Evolutionary conservation across 1,140 invertebrate species (phyloP), one percentile per base, ranked within the genome.

Genomic region (Druon quercuslanigerum): DNA sequence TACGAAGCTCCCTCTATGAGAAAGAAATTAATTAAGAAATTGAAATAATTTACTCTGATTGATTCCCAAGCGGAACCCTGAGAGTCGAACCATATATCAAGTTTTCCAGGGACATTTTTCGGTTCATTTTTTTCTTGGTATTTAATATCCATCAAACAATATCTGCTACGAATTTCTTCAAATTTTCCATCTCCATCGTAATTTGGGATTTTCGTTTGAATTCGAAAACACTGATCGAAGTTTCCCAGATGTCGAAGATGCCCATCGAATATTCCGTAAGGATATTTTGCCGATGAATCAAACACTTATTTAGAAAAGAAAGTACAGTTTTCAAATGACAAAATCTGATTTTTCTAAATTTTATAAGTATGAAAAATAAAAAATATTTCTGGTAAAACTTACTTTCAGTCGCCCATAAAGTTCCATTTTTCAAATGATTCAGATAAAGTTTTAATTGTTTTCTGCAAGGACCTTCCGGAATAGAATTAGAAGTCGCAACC

Each of bases 321-420:
- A 52, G n/a, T 14, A 14, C 51, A 14, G 13, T 52, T 52, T 13
- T 52, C 51, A 14, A 52, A 50, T 50, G n/a, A 50, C 50, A 50
- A 72, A 72, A 71, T n/a, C 6, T 40, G 3, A 71, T 40, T 25
- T 25, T 25, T 25, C 20, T 25, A 25, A 25, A 25, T 25, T 3
- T 25, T 25, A 25, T 25, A 25, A 12, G 40, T 71, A 33, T 40
- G 2, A 20, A 40, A 14, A 71, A 13, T 14, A 17, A 84, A 25
- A 2, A 1, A 25, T 25, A 25, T 25, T 25, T 25, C 20, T 25
- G 20, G 1, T 25, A 25, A 25, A 25, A 2, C 86, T 87, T 71
- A 89, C 87, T 89, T 75, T 84, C 79, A 16, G 77, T 79, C 6
- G 87, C 87, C 87, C 87, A 89, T 3, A 87, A 76, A 1, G 83